Base-by-base conservation (phyloP, 1,140 invertebrate species). In the Lepidurus couesii region DNA sequence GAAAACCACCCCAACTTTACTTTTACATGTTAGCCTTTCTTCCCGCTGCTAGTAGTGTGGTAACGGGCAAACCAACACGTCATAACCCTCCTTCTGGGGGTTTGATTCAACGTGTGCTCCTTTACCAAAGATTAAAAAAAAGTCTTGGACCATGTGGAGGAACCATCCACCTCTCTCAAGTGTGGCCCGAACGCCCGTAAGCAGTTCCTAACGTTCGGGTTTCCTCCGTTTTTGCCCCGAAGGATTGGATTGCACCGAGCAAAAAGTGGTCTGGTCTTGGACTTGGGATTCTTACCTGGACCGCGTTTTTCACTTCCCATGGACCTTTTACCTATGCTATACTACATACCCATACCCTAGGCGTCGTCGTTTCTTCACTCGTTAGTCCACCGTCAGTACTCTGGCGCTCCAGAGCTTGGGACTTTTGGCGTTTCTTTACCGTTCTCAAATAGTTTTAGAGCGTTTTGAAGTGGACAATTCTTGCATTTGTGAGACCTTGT, bases 301-400 rank as follows among this genome's bases (percentile, higher is more conserved):
- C 34, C 34, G 34, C 34, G 34, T 34, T 34, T 34, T 34, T 34
- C 34, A 34, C 34, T 34, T 34, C 34, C 34, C 34, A 34, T 34
- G 34, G 3, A 34, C 34, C 26, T 34, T 3, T 34, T 34, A 34
- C 2, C 34, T 34, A 34, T 65, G 21, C 9, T n/a, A 21, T 1
- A 65, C 53, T 21, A 7, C 4, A 65, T 21, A 7, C 21, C 16
- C 21, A n/a, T 65, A 65, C 53, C 53, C 21, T 65, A 9, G n/a
- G 53, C 53, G 53, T 65, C 53, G 53, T 21, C n/a, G 16, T 65
- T 65, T 65, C 53, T n/a, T 34, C 16, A 65, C 53, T 13, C 13
- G 8, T 65, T 65, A 65, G 53, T 65, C 53, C 53, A 65, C 53
- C 21, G 53, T 21, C 53, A 65, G 53, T n/a, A 21, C 53, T 65